These are phyloP conservation scores for Elachura formosa DNA, from an alignment of 2,113 vertebrate genomes.

Conservation along the genomic window DNA sequence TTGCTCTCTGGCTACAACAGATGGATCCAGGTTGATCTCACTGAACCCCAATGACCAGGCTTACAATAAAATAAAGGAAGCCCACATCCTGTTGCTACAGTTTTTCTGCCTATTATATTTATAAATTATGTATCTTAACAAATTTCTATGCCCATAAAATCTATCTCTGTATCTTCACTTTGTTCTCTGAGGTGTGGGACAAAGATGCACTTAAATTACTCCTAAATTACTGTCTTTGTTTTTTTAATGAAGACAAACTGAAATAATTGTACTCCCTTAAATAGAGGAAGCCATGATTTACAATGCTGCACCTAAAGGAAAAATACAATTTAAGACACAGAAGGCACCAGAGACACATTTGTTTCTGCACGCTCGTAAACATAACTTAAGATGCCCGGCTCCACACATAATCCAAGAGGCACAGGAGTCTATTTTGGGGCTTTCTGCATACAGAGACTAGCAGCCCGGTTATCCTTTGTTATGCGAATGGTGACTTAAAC, in stretches of 20 bases:
- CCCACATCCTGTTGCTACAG: background rate
- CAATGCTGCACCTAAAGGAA: background rate
- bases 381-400: background rate
- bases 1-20: background rate
- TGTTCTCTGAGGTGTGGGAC: background rate
- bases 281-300: background rate
- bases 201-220: background rate
- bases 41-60: background rate
- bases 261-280: background rate
- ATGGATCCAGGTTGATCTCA: background rate
- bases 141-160: background rate
- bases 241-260: slow-evolving; percentile 9
- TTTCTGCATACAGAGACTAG: background rate
- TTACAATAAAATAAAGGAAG: background rate
- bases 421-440: background rate
- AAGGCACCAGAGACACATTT: background rate
- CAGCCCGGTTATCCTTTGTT: background rate
- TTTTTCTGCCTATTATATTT: background rate
- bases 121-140: background rate
- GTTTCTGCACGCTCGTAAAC: accelerated
- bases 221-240: background rate
- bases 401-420: background rate
- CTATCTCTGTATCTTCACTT: background rate
- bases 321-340: background rate
- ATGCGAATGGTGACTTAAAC: background rate